A percentile compares a stretch with the other conserved stretches of the same genome.
Evolutionary conservation across 1,140 invertebrate genomes (phyloP).

Genomic region (Drosophila ambigua): DNA sequence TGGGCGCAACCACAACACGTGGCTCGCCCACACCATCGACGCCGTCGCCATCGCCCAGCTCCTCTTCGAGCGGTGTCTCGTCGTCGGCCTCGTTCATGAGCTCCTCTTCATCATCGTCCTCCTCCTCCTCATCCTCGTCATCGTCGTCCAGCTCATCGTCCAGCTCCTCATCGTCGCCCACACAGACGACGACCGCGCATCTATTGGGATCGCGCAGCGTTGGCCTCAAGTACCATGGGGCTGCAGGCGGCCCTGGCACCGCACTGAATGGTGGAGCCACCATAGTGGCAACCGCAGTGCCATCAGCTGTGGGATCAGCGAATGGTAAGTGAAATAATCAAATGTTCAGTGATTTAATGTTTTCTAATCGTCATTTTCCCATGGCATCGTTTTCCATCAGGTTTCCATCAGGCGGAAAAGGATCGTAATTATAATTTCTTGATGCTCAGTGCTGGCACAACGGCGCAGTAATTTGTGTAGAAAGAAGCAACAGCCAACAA

Average conservation of each 20-base stretch:
- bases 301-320: conserved; percentile 45
- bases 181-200: conserved; percentile 44
- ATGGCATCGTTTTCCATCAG: conserved; percentile 1
- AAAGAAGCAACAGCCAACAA: conserved; percentile 24
- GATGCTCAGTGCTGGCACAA: conserved; percentile 62
- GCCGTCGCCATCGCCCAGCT: conserved; percentile 78
- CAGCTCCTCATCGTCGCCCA: conserved; percentile 50
- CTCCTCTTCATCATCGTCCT: conserved; percentile 50
- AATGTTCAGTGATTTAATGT: not conserved
- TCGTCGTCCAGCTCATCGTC: conserved; percentile 57
- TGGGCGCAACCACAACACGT: conserved; percentile 51
- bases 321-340: conserved; percentile 50
- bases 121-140: conserved; percentile 51
- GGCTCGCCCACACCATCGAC: conserved; percentile 81
- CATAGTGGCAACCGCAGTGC: conserved; percentile 52
- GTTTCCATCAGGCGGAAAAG: conserved; percentile 69
- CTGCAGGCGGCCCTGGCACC: conserved; percentile 12
- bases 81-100: conserved; percentile 76
- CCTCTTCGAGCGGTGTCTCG: conserved; percentile 75
- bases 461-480: conserved; percentile 49
- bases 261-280: conserved; percentile 56
- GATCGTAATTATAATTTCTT: conserved; percentile 70
- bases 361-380: not conserved
- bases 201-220: conserved; percentile 56
- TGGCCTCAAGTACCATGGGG: conserved; percentile 64